Conservation (phyloP, 2,797 vertebrate species). For the Hafferia zeledoni region DNA sequence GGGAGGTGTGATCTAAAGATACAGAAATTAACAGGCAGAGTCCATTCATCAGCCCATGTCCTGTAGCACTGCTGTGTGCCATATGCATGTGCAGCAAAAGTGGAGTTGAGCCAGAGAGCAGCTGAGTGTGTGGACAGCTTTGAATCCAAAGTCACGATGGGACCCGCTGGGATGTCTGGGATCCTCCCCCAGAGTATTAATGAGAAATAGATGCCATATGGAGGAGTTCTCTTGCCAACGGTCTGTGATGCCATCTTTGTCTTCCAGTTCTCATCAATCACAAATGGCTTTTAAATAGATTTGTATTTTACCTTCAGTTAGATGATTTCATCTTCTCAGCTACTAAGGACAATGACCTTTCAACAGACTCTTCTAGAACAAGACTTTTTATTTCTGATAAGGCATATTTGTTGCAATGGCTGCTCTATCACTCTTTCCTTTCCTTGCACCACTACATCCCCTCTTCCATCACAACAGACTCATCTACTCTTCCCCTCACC, state of each 20-base stretch:
- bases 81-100: neutral
- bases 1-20: neutral
- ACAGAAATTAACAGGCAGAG: neutral
- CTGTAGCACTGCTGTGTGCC: neutral
- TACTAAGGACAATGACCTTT: neutral
- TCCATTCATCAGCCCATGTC: neutral
- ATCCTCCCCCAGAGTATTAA: constrained; percentile 59
- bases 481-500: neutral
- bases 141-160: constrained; percentile 13
- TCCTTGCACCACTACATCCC: neutral
- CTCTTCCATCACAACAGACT: neutral
- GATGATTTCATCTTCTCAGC: neutral
- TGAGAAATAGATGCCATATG: constrained; percentile 69
- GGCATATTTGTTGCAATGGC: neutral
- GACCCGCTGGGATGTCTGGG: constrained; percentile 39
- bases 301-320: constrained; percentile 18
- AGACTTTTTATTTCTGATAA: neutral
- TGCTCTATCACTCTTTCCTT: neutral
- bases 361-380: neutral
- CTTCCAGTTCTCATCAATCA: constrained; percentile 31
- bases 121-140: constrained; percentile 25
- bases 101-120: constrained; percentile 41
- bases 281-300: neutral
- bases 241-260: constrained; percentile 10
- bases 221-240: constrained; percentile 46